Conservation (phyloP, 1,140 invertebrate species). For the Aphaenogaster floridana region DNA sequence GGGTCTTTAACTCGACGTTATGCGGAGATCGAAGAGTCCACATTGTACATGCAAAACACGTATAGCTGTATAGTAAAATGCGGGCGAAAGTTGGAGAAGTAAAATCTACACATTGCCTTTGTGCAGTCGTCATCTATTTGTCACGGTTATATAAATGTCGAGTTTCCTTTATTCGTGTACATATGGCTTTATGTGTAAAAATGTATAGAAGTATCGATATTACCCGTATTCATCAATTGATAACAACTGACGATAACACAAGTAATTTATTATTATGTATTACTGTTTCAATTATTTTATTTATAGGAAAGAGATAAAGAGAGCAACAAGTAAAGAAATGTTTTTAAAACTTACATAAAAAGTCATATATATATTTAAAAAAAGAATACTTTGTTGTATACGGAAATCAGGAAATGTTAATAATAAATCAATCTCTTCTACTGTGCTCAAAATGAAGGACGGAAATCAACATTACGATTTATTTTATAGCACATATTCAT, state of each 20-base stretch:
- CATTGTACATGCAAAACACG: conserved; percentile 60
- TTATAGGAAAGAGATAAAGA: not conserved
- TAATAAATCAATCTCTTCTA: conserved; percentile 15
- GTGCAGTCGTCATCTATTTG: conserved; percentile 50
- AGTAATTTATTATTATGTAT: not conserved
- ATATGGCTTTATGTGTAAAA: conserved; percentile 10
- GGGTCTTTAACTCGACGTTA: conserved; percentile 76
- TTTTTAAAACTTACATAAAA: not conserved
- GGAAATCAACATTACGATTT: not conserved
- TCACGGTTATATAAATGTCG: conserved; percentile 53
- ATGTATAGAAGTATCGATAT: conserved; percentile 13
- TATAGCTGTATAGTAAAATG: conserved; percentile 38
- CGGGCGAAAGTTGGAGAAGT: conserved; percentile 51
- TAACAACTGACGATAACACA: not conserved
- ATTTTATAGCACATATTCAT: not conserved
- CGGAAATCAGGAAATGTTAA: conserved; percentile 11
- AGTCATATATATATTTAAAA: not conserved
- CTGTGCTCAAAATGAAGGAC: not conserved
- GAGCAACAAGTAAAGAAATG: not conserved
- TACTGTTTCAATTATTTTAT: not conserved
- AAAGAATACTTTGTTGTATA: not conserved
- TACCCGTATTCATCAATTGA: not conserved
- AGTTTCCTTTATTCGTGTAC: not conserved
- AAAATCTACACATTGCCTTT: conserved; percentile 55
- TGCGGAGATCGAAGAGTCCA: conserved; percentile 61